Percentiles rank a stretch among this genome's conserved stretches.
phyloP scores from a whole-genome alignment of 2,888 invertebrate genomes.

The Dynastes tityus region DNA sequence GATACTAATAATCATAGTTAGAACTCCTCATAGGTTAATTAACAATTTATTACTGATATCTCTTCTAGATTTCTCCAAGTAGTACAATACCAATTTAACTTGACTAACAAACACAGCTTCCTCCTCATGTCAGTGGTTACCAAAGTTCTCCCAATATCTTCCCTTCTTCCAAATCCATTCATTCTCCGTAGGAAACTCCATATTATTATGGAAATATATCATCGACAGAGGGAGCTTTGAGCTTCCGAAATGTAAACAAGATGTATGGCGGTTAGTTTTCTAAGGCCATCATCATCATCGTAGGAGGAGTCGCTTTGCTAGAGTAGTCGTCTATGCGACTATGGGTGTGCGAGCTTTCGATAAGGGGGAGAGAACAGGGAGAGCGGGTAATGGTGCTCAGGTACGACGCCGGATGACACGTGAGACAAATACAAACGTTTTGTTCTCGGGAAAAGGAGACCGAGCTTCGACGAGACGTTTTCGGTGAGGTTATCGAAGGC shows the following conservation, averaged over 20 bases:
- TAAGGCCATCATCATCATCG: slow-evolving; percentile 24
- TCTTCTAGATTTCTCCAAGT: too few species aligned
- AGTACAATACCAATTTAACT: too few species aligned
- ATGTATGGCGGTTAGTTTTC: slow-evolving; percentile 38
- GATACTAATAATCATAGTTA: too few species aligned
- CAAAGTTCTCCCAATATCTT: background rate
- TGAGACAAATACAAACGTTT: slow-evolving; percentile 43
- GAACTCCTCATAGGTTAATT: too few species aligned
- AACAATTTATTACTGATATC: too few species aligned
- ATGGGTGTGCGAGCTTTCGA: background rate
- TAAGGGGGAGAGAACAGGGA: background rate
- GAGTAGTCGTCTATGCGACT: background rate
- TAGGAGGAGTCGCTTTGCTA: slow-evolving; percentile 9
- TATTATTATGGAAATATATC: slow-evolving; percentile 47
- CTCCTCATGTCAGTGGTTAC: background rate
- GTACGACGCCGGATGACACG: slow-evolving; percentile 21
- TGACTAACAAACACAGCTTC: too few species aligned
- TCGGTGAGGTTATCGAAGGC: background rate
- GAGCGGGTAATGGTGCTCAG: slow-evolving; percentile 8
- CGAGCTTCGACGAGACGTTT: background rate
- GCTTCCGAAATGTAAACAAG: slow-evolving; percentile 44
- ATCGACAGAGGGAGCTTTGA: slow-evolving; percentile 31
- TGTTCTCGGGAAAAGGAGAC: slow-evolving; percentile 6
- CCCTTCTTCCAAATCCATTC: background rate
- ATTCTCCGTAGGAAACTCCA: background rate